phyloP scores from a whole-genome alignment of 2,113 vertebrate genomes.

The Marcusenius ussheri region DNA sequence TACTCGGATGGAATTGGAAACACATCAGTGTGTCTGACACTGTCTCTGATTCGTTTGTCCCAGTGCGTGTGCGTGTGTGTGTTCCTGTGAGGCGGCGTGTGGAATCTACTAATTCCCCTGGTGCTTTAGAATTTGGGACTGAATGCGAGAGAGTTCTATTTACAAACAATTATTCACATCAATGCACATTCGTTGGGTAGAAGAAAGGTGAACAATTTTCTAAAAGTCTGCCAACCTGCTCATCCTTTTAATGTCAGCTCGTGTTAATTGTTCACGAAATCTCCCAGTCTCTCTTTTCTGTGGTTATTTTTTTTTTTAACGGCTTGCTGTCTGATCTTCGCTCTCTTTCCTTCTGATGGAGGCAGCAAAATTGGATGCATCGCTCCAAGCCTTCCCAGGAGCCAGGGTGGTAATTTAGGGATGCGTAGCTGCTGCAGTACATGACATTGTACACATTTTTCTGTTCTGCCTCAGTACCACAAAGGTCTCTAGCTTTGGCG shows the following conservation, averaged over 20 bases:
- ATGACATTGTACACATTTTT: constrained; percentile 16
- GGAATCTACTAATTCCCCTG: constrained; percentile 19
- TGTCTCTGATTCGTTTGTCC: neutral
- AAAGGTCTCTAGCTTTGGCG: constrained; percentile 12
- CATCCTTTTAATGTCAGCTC: neutral
- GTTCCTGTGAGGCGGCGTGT: neutral
- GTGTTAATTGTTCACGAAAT: neutral
- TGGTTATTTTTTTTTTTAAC: neutral
- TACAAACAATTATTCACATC: constrained; percentile 13
- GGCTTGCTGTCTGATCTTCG: neutral
- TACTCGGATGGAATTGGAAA: neutral
- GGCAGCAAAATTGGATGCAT: neutral
- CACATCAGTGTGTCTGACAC: neutral
- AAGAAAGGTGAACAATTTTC: neutral
- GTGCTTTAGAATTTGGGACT: constrained; percentile 15
- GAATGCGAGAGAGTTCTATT: neutral
- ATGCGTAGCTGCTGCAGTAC: neutral
- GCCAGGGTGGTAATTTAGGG: neutral
- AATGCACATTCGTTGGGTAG: neutral
- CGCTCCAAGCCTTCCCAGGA: neutral
- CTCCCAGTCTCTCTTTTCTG: neutral
- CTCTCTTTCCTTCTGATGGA: neutral
- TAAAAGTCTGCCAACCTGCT: neutral
- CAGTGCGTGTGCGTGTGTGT: neutral
- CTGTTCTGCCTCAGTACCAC: constrained; percentile 23